phyloP scores from a whole-genome alignment of 2,113 vertebrate species.

The Nothocercus julius region DNA sequence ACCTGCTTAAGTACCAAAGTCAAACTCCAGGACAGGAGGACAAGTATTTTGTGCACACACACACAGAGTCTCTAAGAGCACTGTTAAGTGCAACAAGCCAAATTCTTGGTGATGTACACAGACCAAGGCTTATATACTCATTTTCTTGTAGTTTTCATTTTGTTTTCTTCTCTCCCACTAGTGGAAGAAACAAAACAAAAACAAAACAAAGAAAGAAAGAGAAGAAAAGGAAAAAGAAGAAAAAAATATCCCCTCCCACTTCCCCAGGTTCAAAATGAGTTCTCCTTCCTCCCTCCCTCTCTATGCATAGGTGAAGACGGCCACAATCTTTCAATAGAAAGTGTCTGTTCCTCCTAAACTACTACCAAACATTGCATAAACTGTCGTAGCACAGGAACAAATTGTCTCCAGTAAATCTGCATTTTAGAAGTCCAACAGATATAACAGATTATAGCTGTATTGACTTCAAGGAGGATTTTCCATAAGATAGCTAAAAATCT shows the following conservation, averaged over 20 bases:
- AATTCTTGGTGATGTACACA: not conserved
- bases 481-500: not conserved
- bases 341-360: not conserved
- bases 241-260: not conserved
- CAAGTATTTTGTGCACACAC: not conserved
- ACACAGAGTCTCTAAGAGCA: not conserved
- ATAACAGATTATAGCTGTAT: not conserved
- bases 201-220: not conserved
- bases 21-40: not conserved
- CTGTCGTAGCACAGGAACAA: not conserved
- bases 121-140: accelerated
- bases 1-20: not conserved
- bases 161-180: not conserved
- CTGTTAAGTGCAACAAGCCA: not conserved
- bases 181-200: not conserved
- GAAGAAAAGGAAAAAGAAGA: no score
- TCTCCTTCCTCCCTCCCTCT: not conserved
- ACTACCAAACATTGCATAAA: not conserved
- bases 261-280: not conserved
- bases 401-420: not conserved
- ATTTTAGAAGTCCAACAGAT: not conserved
- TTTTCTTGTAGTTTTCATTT: not conserved
- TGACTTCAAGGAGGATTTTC: not conserved
- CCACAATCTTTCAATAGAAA: not conserved
- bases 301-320: not conserved